Evolutionary conservation across 1,140 invertebrate genomes (phyloP), one percentile per base, ranked within the genome.

Genomic region (Tetramorium simillimum): DNA sequence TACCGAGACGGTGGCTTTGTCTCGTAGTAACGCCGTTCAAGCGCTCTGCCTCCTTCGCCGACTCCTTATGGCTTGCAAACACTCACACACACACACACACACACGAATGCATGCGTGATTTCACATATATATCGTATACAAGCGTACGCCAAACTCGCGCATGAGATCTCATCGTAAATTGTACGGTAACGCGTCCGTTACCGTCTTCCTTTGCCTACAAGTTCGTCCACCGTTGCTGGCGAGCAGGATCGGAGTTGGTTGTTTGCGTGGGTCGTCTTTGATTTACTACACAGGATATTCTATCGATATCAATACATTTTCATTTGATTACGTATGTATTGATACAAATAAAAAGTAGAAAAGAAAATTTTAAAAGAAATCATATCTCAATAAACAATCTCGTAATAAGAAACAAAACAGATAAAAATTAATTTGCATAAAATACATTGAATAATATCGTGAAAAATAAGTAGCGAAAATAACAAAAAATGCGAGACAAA

Each of bases 1-100:
- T 93, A 89, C 90, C 77, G 86, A 91, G 92, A 91, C 78, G 88
- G 90, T 92, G 92, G 93, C 92, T 93, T 93, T 93, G 93, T 93
- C 92, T 93, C 89, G 90, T 90, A 88, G 92, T 93, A 92, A 93
- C 89, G 91, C 88, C 91, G 89, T 89, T 92, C 92, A 92, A 92
- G 91, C 89, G 88, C 89, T 73, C 89, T 73, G 56, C 80, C 69
- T 90, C 69, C 88, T 89, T 85, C 80, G 24, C 10, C 40, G 58
- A 75, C 46, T 77, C 85, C 86, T 86, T 88, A 18, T 58, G 63
- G n/a, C 58, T 85, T n/a, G 43, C 81, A 56, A 49, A 80, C 46
- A 28, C 24, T 46, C 33, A 58, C 33, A 28, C 24, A 56, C 33
- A 58, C 33, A 58, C 9, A 14, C n/a, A 78, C 24, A 21, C 24